These are phyloP conservation scores for Heterotilapia buettikoferi DNA, from an alignment of 2,113 vertebrate species.

Conservation along the genomic window DNA sequence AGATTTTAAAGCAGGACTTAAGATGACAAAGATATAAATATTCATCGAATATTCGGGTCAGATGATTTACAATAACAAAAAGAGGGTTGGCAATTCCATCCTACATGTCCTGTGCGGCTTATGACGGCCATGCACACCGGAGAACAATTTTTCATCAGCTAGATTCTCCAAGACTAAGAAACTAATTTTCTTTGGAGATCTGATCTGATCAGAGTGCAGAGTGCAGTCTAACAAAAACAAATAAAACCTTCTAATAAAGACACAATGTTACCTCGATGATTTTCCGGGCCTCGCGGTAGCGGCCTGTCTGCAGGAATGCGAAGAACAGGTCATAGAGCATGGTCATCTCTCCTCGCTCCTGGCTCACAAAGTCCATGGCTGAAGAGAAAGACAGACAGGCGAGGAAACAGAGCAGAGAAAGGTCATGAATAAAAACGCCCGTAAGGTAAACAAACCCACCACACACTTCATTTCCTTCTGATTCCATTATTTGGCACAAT, in stretches of 20 bases:
- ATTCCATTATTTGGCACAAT: conserved; percentile 36
- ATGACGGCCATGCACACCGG: not conserved
- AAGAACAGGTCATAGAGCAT: conserved; percentile 94
- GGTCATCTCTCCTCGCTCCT: conserved; percentile 85
- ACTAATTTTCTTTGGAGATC: not conserved
- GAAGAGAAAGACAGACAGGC: not conserved
- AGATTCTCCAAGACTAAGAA: not conserved
- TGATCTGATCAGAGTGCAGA: not conserved
- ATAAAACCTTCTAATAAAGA: not conserved
- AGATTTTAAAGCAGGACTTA: conserved; percentile 32
- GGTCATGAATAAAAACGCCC: not conserved
- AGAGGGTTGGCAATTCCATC: conserved; percentile 12
- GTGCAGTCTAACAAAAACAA: not conserved
- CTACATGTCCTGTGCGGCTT: not conserved
- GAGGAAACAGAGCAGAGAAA: not conserved
- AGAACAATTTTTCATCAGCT: not conserved
- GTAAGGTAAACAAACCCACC: conserved; percentile 1
- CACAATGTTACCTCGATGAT: conserved; percentile 84
- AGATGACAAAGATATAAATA: conserved; percentile 42
- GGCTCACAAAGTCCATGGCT: conserved; percentile 89
- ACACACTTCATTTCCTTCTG: not conserved
- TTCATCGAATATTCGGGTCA: conserved; percentile 37
- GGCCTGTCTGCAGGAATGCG: conserved; percentile 86
- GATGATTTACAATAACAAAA: conserved; percentile 21
- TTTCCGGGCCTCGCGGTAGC: conserved; percentile 90